Base-by-base conservation (phyloP, 2,888 invertebrate genomes). In the Stenurella melanura region DNA sequence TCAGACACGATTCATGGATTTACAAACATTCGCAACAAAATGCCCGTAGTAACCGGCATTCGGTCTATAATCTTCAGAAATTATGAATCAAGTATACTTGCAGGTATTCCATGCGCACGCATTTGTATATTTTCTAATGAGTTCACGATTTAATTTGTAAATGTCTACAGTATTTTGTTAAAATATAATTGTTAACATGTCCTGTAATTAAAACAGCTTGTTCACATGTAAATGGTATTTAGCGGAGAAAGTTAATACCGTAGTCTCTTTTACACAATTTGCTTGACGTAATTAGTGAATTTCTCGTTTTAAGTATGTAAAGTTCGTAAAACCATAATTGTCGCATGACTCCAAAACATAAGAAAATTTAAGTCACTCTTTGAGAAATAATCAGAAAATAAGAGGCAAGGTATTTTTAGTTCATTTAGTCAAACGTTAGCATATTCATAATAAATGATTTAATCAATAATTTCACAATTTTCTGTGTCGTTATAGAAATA, bases 51-150 rank as follows among this genome's bases (percentile, higher is more conserved):
- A 76, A 76, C 77, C 82, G 80, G 81, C 79, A 64, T 76, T 68
- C n/a, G 71, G 76, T 72, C 78, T 82, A 75, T 82, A 80, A 82
- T 82, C 81, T 79, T 80, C 26, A 75, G 72, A 82, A 79, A 82
- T 81, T 81, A 79, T 70, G 74, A 77, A 70, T 77, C 74, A 77
- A 79, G 54, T 71, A 73, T 64, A 56, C 69, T 11, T 69, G 75
- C 67, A 74, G 74, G 74, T 73, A 77, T 69, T 69, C 72, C 74
- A 75, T 75, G 71, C 66, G 75, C 80, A 78, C 68, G 78, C 79
- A 78, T 77, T 78, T 76, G 79, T 74, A 74, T 75, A 79, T 78
- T 78, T 78, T 77, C 73, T 75, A 78, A 78, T 75, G 75, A 72
- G 38, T 75, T 64, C 68, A 72, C 67, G 26, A 74, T 72, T 78